A percentile compares a stretch with the other conserved stretches of the same genome.
These are phyloP conservation scores for Callipepla californica DNA, from an alignment of 2,113 vertebrate species.

Conservation along the genomic window DNA sequence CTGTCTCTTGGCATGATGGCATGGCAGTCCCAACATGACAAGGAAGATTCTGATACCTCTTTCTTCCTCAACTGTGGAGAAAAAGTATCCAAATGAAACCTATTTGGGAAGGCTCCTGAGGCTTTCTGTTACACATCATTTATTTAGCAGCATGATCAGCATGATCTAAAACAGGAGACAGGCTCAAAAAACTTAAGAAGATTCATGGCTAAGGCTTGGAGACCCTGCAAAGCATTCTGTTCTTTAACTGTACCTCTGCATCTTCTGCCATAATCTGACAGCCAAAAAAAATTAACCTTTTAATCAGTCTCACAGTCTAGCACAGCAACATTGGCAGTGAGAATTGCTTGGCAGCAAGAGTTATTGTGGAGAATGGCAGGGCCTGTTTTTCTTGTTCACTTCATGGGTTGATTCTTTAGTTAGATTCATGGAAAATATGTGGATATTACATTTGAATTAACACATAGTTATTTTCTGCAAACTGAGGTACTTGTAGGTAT, in stretches of 20 bases:
- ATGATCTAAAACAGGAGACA: background rate
- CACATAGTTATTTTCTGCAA: background rate
- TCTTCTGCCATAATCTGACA: background rate
- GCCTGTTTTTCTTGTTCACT: background rate
- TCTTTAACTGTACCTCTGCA: background rate
- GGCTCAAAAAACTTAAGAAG: fast-evolving
- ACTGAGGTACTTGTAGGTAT: background rate
- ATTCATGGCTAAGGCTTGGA: background rate
- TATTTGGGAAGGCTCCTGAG: background rate
- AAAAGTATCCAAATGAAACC: background rate
- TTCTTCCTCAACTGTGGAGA: background rate
- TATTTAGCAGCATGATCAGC: background rate
- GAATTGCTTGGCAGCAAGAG: background rate
- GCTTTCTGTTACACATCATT: background rate
- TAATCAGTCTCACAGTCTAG: background rate
- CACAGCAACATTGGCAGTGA: slow-evolving; percentile 16
- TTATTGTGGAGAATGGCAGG: background rate
- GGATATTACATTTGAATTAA: background rate
- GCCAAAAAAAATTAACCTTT: background rate
- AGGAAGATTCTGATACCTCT: background rate
- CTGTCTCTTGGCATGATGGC: fast-evolving
- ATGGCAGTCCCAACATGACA: fast-evolving
- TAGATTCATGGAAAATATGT: background rate
- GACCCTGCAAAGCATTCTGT: background rate
- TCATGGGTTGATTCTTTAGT: background rate